These are phyloP conservation scores for Takifugu ocellatus DNA, from an alignment of 2,797 vertebrate genomes.

Conservation along the genomic window DNA sequence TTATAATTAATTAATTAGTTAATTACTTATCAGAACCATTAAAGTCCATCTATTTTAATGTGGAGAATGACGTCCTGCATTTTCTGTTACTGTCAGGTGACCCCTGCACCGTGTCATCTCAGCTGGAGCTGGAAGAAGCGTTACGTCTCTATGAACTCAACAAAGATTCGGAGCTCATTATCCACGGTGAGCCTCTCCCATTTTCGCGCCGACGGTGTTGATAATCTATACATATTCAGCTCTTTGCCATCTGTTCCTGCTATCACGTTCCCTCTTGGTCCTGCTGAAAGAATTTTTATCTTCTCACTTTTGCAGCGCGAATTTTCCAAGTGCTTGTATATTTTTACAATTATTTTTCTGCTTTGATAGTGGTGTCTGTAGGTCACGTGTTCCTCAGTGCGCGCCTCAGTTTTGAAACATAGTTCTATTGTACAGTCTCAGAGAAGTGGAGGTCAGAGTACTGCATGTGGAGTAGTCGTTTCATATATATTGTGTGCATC, in stretches of 20 bases:
- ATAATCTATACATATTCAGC: background rate
- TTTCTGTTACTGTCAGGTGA: slow-evolving; percentile 79
- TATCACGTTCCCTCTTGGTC: too few species aligned
- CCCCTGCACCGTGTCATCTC: slow-evolving; percentile 96
- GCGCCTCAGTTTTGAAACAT: slow-evolving; percentile 23
- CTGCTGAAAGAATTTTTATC: too few species aligned
- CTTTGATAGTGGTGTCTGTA: slow-evolving; percentile 16
- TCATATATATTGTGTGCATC: slow-evolving; percentile 30
- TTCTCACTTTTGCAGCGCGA: background rate
- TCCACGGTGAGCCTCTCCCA: slow-evolving; percentile 82
- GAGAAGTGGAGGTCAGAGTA: slow-evolving; percentile 23
- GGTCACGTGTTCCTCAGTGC: slow-evolving; percentile 20
- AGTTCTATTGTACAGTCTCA: slow-evolving; percentile 13
- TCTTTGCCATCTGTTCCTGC: too few species aligned
- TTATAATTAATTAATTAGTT: too few species aligned
- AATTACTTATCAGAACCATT: too few species aligned
- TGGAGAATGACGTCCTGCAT: slow-evolving; percentile 29
- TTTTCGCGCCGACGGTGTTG: slow-evolving; percentile 9
- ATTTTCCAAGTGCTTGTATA: too few species aligned
- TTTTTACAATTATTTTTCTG: background rate
- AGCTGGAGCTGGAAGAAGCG: slow-evolving; percentile 97
- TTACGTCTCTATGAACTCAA: slow-evolving; percentile 96
- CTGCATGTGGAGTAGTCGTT: background rate
- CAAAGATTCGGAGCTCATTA: slow-evolving; percentile 97
- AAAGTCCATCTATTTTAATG: background rate